Base-by-base conservation (phyloP, 2,113 vertebrate genomes). In the Notiomystis cincta region DNA sequence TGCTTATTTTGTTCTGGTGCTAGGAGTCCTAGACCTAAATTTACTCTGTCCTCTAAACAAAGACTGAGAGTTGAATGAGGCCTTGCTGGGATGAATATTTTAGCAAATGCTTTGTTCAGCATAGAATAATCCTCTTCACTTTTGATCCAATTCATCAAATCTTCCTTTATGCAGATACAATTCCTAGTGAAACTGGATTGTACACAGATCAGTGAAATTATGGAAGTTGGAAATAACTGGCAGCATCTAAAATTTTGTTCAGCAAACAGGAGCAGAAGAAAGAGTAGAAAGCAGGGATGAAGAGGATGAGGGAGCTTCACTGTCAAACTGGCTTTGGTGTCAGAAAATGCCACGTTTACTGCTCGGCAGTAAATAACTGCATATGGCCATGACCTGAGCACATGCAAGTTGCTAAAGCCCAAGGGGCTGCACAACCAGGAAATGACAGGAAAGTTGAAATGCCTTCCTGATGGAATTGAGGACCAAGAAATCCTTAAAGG, bases 1-100 rank as follows among this genome's bases (percentile, higher is more conserved):
- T 60, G 38, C 83, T 87, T 17, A 18, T 75, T 90, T 82, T 93
- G 56, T 51, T 82, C 44, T 89, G 44, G 35, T 64, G 11, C 30
- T 89, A 84, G 16, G 27, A 91, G 40, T 91, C 37, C 70, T 75
- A 67, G 92, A 87, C 31, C n/a, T 94, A 89, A 87, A 94, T 84
- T 58, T 91, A 56, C 19, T 40, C 13, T 67, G 44, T 71, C 15
- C 21, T 85, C n/a, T 90, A 60, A 91, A 78, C 31, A 76, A 87
- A 90, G 64, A 56, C 30, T 58, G 22, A 53, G 30, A 93, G 15
- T 33, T 75, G 35, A 96, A 71, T 72, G 60, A 91, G 28, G 47
- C 13, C 40, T 87, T 44, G 33, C 24, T 75, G 27, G 27, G 21
- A 47, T 78, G 4, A 82, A 67, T 57, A 69, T 65, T 91, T 85